Evolutionary conservation across 2,888 invertebrate genomes (phyloP), one percentile per base, ranked within the genome.

Genomic region (Drosophila glabriapex): DNA sequence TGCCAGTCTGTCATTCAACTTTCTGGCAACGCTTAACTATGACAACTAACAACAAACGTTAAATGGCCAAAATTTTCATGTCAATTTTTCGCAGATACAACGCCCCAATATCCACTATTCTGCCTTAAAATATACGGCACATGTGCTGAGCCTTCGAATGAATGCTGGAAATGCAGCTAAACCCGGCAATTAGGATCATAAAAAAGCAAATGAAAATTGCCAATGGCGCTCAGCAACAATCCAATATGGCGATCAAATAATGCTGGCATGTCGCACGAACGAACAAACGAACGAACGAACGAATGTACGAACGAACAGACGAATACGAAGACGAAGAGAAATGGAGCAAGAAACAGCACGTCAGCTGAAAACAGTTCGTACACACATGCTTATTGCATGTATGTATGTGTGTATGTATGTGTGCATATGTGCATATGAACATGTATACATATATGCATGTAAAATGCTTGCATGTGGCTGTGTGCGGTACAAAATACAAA

Each of bases 161-260:
- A 2, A 33, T 41, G 33, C 7, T 31, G 16, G 7, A 41, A 76
- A 49, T 55, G 1, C 1, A 12, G 3, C 4, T 25, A 29, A 68
- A 52, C 22, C n/a, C 0, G 31, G 2, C 10, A 31, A 1, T 22
- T 64, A 60, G 25, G 55, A 31, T 37, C 54, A 14, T 31, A 79
- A 88, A 82, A 87, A 82, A 67, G 64, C 59, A 50, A 31, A 68
- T 67, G 73, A 85, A 85, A 85, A 79, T 31, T n/a, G 54, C 33
- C 55, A 78, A 78, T 82, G 74, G 64, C 73, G 73, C 61, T 67
- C 4, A 37, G 6, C 29, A 10, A 55, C 29, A 80, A 76, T 76
- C 62, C 83, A 83, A 83, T 76, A 83, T 83, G 83, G 83, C 83
- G 85, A 75, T 70, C 25, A 73, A 83, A 79, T 73, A 70, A 83